Conservation (phyloP, 2,113 vertebrate genomes). For the Phaethon lepturus region DNA sequence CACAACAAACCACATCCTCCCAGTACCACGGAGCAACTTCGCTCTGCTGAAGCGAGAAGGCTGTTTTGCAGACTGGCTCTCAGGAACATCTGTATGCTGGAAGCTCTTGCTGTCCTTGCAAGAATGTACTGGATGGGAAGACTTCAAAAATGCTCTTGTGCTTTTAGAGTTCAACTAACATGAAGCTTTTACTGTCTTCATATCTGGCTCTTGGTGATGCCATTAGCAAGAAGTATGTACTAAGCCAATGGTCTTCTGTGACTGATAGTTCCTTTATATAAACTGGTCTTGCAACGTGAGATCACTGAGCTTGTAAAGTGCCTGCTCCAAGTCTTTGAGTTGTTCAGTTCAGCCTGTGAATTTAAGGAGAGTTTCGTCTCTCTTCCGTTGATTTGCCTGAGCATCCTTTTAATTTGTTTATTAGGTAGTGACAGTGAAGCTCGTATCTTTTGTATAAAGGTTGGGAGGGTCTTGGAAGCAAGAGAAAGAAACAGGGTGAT, state of each 20-base stretch:
- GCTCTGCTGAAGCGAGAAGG: neutral
- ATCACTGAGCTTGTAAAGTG: neutral
- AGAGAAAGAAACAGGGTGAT: neutral
- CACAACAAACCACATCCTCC: conserved; percentile 35
- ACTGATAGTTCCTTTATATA: neutral
- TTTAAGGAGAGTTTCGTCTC: neutral
- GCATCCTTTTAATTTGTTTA: neutral
- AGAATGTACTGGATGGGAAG: neutral
- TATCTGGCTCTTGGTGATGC: neutral
- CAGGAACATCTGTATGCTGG: neutral
- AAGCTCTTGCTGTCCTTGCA: neutral
- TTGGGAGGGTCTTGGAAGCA: neutral
- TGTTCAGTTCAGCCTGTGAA: neutral
- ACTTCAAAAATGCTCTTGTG: neutral
- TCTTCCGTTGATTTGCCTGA: neutral
- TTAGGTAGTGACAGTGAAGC: neutral
- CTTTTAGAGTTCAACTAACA: neutral
- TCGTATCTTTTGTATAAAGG: neutral
- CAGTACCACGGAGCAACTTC: neutral
- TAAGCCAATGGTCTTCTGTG: neutral
- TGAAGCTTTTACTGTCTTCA: neutral
- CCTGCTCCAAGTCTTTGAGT: neutral
- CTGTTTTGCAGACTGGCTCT: neutral
- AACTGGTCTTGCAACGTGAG: neutral
- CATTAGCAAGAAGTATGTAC: neutral